Conservation (phyloP, 2,797 vertebrate genomes). For the Hemitrygon akajei region DNA sequence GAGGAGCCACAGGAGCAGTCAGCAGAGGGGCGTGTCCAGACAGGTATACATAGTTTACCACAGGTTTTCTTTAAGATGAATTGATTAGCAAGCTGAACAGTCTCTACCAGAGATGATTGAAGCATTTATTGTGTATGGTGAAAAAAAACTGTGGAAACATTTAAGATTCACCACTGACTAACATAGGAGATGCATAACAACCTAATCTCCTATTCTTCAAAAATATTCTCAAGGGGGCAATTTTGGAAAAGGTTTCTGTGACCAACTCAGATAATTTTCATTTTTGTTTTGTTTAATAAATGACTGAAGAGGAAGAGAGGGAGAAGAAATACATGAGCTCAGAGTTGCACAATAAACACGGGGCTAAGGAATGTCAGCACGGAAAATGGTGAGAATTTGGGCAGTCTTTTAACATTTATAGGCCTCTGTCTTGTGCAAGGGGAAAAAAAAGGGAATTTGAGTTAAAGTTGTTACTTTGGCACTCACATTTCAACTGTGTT, state of each 20-base stretch:
- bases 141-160: background rate
- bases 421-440: background rate
- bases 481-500: background rate
- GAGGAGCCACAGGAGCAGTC: no score
- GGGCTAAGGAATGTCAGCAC: background rate
- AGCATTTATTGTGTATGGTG: background rate
- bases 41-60: no score
- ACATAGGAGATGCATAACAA: background rate
- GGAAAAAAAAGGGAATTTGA: background rate
- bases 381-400: background rate
- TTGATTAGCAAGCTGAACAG: background rate
- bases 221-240: background rate
- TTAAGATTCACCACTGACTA: background rate
- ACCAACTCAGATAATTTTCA: background rate
- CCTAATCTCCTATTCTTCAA: no score
- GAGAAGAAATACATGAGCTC: background rate
- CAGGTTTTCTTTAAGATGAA: background rate
- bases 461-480: background rate
- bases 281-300: background rate
- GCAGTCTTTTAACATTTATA: background rate
- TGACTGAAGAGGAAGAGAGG: background rate
- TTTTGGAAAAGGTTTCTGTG: background rate
- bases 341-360: background rate
- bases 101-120: background rate
- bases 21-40: no score